Evolutionary conservation across 2,888 invertebrate genomes (phyloP).

Genomic region (Chalcosyrphus nemorum): DNA sequence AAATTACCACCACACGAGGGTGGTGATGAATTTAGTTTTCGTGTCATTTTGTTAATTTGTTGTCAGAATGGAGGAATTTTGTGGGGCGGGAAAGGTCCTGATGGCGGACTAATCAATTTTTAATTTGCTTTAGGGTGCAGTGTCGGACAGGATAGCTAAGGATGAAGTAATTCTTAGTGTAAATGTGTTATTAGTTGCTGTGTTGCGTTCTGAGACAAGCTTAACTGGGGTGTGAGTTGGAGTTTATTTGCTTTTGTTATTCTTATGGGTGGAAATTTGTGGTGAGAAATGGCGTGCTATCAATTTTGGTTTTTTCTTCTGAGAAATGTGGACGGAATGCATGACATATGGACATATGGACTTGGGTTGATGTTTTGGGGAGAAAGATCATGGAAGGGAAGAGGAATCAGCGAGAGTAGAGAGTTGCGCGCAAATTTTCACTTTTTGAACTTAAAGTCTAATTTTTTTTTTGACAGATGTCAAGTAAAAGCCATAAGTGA

Average conservation of each 20-base stretch:
- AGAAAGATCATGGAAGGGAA: no score
- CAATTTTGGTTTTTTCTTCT: no score
- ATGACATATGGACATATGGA: no score
- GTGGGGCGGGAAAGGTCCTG: neutral
- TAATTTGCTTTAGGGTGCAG: slow-evolving; percentile 59
- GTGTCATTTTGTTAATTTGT: slow-evolving; percentile 52
- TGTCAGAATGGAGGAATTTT: slow-evolving; percentile 28
- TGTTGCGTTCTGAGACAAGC: neutral
- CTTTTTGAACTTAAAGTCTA: no score
- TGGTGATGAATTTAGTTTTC: slow-evolving; percentile 27
- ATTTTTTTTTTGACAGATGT: no score
- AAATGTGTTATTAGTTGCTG: slow-evolving; percentile 49
- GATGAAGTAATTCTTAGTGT: slow-evolving; percentile 41
- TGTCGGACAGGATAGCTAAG: neutral
- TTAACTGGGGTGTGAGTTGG: slow-evolving; percentile 14
- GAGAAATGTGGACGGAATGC: no score
- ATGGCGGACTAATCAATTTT: slow-evolving; percentile 62
- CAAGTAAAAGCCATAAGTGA: no score
- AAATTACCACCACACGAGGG: slow-evolving; percentile 20
- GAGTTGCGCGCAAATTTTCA: no score
- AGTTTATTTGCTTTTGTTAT: slow-evolving; percentile 28
- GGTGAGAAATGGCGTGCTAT: slow-evolving; percentile 40
- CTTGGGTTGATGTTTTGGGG: no score
- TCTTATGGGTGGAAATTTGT: slow-evolving; percentile 6
- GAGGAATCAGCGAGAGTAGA: no score